Conservation (phyloP, 2,888 invertebrate species). For the Caenorhabditis doughertyi region DNA sequence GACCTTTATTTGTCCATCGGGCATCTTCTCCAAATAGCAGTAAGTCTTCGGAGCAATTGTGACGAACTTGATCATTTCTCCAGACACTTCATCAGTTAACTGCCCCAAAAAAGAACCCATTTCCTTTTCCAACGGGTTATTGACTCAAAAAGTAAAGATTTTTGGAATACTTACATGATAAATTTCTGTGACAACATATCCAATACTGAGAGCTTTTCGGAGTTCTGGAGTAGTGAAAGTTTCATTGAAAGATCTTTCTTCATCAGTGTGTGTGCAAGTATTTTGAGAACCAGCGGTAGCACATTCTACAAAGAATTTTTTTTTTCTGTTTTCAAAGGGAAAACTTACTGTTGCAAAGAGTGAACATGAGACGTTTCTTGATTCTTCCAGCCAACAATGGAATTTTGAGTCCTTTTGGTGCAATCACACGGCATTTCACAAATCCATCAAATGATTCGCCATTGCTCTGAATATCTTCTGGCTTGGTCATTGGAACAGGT, state of each 20-base stretch:
- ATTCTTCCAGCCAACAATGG: background rate
- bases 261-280: background rate
- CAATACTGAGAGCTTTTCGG: background rate
- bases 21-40: background rate
- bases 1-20: background rate
- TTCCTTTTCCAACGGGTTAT: background rate
- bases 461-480: no score
- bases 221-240: constrained; percentile 18
- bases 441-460: no score
- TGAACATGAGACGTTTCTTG: constrained; percentile 6
- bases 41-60: background rate
- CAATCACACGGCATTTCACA: no score
- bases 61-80: background rate
- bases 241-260: background rate
- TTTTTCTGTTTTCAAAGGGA: background rate
- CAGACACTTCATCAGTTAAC: background rate
- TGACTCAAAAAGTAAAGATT: background rate
- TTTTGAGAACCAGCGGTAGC: background rate
- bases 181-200: background rate
- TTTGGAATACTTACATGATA: constrained; percentile 10
- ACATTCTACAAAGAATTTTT: background rate
- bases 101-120: background rate
- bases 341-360: background rate
- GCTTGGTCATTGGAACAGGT: no score
- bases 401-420: background rate